Conservation (phyloP, 35 echinoderm and acorn worm species). For the Apostichopus californicus region DNA sequence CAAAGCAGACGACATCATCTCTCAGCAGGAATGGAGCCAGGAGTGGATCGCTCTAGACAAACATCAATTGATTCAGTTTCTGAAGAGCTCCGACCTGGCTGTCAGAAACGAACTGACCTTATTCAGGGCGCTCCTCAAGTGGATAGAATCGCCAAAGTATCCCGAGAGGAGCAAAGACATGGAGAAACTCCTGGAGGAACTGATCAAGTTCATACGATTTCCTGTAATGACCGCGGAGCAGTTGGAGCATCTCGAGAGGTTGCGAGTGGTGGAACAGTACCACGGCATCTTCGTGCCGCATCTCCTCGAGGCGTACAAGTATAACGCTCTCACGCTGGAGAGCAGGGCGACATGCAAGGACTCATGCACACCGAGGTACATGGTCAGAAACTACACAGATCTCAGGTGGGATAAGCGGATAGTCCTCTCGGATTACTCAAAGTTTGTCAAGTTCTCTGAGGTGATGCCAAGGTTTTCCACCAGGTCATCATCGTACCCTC, state of each 20-base stretch:
- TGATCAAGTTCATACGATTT: constrained; percentile 82
- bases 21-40: constrained; percentile 84
- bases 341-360: constrained; percentile 67
- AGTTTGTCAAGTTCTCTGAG: constrained; percentile 84
- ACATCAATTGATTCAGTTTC: constrained; percentile 90
- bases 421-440: constrained; percentile 81
- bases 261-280: constrained; percentile 68
- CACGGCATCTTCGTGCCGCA: constrained; percentile 67
- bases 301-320: constrained; percentile 90
- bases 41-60: constrained; percentile 94
- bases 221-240: constrained; percentile 97
- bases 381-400: constrained; percentile 95
- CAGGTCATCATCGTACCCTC: constrained; percentile 85
- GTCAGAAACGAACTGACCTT: constrained; percentile 88
- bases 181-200: constrained; percentile 72
- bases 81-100: constrained; percentile 89
- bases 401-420: constrained; percentile 96
- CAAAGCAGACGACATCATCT: constrained; percentile 99
- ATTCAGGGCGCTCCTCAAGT: constrained; percentile 85
- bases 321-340: constrained; percentile 83
- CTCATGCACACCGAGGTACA: constrained; percentile 63
- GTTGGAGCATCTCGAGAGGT: constrained; percentile 73
- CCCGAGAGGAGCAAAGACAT: constrained; percentile 69
- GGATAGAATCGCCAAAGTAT: constrained; percentile 88
- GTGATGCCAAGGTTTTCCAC: constrained; percentile 96